These are phyloP conservation scores for Tetraneura akinire DNA, from an alignment of 1,140 invertebrate species.

Conservation along the genomic window DNA sequence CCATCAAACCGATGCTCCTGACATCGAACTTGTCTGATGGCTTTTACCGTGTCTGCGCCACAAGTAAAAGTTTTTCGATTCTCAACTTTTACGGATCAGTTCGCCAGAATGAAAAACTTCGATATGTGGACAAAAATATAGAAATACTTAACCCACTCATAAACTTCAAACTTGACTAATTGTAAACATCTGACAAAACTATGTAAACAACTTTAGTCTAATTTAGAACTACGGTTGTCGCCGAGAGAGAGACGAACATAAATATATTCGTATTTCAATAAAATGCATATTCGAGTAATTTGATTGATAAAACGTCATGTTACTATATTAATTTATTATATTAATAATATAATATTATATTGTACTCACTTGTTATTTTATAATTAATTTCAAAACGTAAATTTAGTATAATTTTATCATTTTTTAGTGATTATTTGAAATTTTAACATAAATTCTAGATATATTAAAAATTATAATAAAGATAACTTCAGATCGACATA, in stretches of 20 bases:
- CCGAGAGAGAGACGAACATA: not conserved
- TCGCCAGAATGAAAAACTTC: slow-evolving; percentile 48
- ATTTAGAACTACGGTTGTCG: not conserved
- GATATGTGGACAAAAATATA: slow-evolving; percentile 6
- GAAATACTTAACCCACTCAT: slow-evolving; percentile 28
- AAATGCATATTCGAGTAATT: no score
- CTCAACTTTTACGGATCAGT: slow-evolving; percentile 49
- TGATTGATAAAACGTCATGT: no score
- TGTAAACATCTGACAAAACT: slow-evolving; percentile 26
- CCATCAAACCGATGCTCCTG: slow-evolving; percentile 48
- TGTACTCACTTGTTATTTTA: no score
- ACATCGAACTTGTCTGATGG: slow-evolving; percentile 51
- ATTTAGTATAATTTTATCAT: no score
- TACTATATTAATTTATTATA: no score
- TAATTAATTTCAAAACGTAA: no score
- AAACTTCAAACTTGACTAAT: slow-evolving; percentile 23
- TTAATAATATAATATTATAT: no score
- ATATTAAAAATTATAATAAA: no score
- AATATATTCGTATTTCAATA: no score
- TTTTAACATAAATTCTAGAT: no score
- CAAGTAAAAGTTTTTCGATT: slow-evolving; percentile 51
- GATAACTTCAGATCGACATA: no score
- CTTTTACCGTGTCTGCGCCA: slow-evolving; percentile 35
- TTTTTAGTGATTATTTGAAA: no score
- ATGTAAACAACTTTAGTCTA: slow-evolving; percentile 38